Evolutionary conservation across 2,888 invertebrate genomes (phyloP).

Genomic region (Sarcophaga rosellei): DNA sequence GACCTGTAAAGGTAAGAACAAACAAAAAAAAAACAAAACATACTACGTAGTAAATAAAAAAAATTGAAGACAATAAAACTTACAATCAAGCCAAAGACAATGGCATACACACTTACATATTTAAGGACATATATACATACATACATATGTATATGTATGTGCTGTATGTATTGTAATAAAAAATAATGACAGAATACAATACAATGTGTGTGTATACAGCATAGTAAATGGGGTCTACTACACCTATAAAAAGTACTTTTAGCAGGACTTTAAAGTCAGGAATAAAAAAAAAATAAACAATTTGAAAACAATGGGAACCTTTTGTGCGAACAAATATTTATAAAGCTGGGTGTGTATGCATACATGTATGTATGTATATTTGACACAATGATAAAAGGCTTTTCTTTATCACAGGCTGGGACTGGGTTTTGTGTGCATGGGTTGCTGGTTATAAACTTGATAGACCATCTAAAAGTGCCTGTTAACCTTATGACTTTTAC

Average conservation of each 20-base stretch:
- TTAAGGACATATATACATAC: too few species aligned
- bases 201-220: neutral
- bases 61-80: slow-evolving; percentile 19
- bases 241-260: neutral
- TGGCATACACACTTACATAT: neutral
- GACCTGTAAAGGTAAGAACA: neutral
- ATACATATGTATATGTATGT: too few species aligned
- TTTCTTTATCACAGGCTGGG: too few species aligned
- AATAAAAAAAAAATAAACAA: neutral
- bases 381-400: too few species aligned
- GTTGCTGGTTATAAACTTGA: slow-evolving; percentile 11
- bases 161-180: neutral
- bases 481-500: slow-evolving; percentile 57
- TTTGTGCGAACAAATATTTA: slow-evolving; percentile 17
- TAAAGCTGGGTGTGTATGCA: neutral
- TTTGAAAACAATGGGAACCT: neutral
- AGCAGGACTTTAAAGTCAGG: neutral
- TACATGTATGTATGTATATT: too few species aligned
- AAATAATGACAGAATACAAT: neutral
- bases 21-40: neutral
- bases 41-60: slow-evolving; percentile 3
- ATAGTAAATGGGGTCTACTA: neutral
- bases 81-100: neutral
- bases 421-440: neutral
- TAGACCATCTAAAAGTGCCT: slow-evolving; percentile 51